These are phyloP conservation scores for Nymphalis io DNA, from an alignment of 1,140 invertebrate genomes.

Conservation along the genomic window DNA sequence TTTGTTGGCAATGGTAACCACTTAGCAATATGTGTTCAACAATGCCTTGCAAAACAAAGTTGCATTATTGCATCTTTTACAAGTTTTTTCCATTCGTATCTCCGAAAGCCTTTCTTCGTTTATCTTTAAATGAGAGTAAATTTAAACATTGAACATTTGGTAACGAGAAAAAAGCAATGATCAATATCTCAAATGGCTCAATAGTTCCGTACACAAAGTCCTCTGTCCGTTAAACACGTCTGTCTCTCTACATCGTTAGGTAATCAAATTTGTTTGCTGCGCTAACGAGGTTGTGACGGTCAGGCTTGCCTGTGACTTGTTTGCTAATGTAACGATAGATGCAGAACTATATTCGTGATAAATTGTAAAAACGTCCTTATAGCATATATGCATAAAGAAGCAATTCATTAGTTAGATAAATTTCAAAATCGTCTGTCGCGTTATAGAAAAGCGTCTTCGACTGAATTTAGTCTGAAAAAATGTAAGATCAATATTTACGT, in stretches of 20 bases:
- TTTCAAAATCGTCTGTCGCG: neutral
- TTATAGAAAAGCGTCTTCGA: neutral
- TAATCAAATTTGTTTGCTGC: conserved; percentile 75
- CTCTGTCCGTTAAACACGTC: conserved; percentile 42
- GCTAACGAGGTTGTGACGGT: conserved; percentile 63
- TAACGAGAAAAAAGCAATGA: neutral
- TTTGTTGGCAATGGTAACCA: too few relatives aligned
- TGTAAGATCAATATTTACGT: too few relatives aligned
- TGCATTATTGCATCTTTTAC: too few relatives aligned
- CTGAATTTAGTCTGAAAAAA: too few relatives aligned
- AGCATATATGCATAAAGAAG: neutral
- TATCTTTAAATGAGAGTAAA: neutral
- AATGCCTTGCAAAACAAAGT: too few relatives aligned
- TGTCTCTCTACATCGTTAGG: conserved; percentile 68
- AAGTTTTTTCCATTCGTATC: too few relatives aligned
- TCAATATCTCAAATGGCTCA: conserved; percentile 1
- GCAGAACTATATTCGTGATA: conserved; percentile 12
- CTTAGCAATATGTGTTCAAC: too few relatives aligned
- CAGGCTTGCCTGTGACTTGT: conserved; percentile 54
- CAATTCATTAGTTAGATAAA: neutral
- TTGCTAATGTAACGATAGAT: conserved; percentile 46
- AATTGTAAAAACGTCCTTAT: neutral
- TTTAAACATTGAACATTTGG: neutral
- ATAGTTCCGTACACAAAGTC: neutral
- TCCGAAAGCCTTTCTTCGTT: too few relatives aligned